Percentiles rank a stretch among this genome's conserved stretches.
phyloP scores from a whole-genome alignment of 2,888 invertebrate genomes.

The Plagodis dolabraria region DNA sequence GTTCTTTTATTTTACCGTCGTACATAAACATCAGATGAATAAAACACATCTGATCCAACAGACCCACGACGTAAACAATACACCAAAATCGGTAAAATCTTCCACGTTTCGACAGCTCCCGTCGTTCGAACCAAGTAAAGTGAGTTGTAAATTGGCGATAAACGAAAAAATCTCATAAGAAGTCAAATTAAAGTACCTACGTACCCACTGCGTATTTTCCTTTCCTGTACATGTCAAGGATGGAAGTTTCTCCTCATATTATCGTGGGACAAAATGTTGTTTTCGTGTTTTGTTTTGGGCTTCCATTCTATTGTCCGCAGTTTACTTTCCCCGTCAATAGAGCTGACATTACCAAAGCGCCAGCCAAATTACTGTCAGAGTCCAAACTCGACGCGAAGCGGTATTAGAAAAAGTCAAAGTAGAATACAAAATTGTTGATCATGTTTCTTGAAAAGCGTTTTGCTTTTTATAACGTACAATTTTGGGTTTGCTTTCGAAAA shows the following conservation, averaged over 20 bases:
- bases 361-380: constrained; percentile 33
- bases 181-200: constrained; percentile 36
- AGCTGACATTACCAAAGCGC: constrained; percentile 46
- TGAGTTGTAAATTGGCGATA: constrained; percentile 35
- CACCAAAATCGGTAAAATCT: constrained; percentile 27
- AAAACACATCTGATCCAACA: constrained; percentile 18
- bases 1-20: constrained; percentile 9
- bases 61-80: constrained; percentile 15
- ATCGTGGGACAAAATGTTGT: constrained; percentile 48
- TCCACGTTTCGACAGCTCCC: constrained; percentile 19
- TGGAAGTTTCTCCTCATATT: constrained; percentile 43
- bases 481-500: constrained; percentile 34
- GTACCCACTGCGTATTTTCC: constrained; percentile 37
- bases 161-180: constrained; percentile 36
- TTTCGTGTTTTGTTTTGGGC: constrained; percentile 55
- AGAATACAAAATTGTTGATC: constrained; percentile 23
- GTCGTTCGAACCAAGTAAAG: constrained; percentile 14
- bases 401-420: constrained; percentile 32
- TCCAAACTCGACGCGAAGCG: constrained; percentile 22
- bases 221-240: constrained; percentile 45
- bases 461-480: constrained; percentile 29
- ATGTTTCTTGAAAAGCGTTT: constrained; percentile 33
- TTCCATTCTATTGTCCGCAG: constrained; percentile 59
- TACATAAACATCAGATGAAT: constrained; percentile 8
- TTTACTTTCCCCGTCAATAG: constrained; percentile 65